phyloP scores from a whole-genome alignment of 2,888 invertebrate species.

The Cinara cedri region DNA sequence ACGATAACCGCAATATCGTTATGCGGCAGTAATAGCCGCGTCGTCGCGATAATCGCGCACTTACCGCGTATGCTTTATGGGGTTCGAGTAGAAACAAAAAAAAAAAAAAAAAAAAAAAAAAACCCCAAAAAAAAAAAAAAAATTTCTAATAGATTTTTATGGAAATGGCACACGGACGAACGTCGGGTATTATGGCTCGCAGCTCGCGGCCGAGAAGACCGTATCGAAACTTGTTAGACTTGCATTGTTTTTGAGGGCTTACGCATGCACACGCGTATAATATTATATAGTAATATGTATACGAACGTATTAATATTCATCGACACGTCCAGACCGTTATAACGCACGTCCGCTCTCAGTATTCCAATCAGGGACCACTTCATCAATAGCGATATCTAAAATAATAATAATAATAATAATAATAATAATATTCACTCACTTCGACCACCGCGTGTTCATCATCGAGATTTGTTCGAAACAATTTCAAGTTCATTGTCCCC shows the following conservation, averaged over 20 bases:
- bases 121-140: slow-evolving; percentile 8
- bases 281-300: neutral
- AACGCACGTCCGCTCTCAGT: slow-evolving; percentile 54
- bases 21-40: too few relatives aligned
- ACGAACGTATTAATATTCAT: slow-evolving; percentile 48
- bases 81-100: too few relatives aligned
- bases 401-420: slow-evolving; percentile 39
- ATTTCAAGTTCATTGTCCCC: slow-evolving; percentile 51
- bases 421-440: slow-evolving; percentile 48
- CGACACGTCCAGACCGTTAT: slow-evolving; percentile 55
- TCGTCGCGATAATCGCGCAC: too few relatives aligned
- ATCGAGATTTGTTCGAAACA: slow-evolving; percentile 50
- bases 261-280: neutral
- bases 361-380: slow-evolving; percentile 57
- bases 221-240: slow-evolving; percentile 53
- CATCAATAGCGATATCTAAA: slow-evolving; percentile 41
- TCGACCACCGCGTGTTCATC: slow-evolving; percentile 23
- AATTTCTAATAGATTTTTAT: slow-evolving; percentile 25
- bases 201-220: slow-evolving; percentile 22
- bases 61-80: too few relatives aligned
- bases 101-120: slow-evolving; percentile 27
- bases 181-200: too few relatives aligned
- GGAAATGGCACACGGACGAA: slow-evolving; percentile 27
- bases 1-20: too few relatives aligned
- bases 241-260: slow-evolving; percentile 47